Percentiles rank a stretch among this genome's conserved stretches.
These are phyloP conservation scores for Catharus minimus DNA, from an alignment of 2,113 vertebrate genomes.

Conservation along the genomic window DNA sequence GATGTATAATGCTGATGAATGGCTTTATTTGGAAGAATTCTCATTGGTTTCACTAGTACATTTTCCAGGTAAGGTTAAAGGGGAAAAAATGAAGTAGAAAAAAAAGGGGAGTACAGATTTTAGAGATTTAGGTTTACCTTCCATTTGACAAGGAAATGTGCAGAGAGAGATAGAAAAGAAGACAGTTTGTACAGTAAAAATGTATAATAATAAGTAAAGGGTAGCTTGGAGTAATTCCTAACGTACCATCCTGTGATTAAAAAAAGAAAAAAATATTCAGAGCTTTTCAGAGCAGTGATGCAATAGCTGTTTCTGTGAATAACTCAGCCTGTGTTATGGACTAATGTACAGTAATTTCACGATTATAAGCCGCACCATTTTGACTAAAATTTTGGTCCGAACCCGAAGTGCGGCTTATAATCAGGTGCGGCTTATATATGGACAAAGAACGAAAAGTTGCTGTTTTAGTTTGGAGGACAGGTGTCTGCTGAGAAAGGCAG, in stretches of 20 bases:
- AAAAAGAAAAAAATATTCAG: background rate
- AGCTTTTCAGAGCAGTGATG: background rate
- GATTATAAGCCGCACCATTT: too few relatives aligned
- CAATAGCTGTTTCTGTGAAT: background rate
- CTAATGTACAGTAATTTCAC: too few relatives aligned
- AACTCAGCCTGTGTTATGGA: background rate
- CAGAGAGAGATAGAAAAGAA: background rate
- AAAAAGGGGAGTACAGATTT: background rate
- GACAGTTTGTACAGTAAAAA: background rate
- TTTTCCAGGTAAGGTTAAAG: constrained; percentile 7
- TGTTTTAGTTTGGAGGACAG: too few relatives aligned
- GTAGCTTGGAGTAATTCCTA: background rate
- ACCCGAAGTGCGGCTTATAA: too few relatives aligned
- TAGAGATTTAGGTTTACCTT: background rate
- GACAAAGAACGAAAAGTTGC: too few relatives aligned
- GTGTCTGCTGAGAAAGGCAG: too few relatives aligned
- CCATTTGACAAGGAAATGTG: background rate
- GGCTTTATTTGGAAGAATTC: background rate
- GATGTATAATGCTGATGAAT: background rate
- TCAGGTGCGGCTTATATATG: too few relatives aligned
- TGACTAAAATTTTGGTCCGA: too few relatives aligned
- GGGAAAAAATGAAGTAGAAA: background rate
- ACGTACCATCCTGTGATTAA: background rate
- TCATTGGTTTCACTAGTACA: background rate
- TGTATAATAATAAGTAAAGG: background rate